Conservation (phyloP, 2,113 vertebrate species). For the Cyprinodon tularosa region DNA sequence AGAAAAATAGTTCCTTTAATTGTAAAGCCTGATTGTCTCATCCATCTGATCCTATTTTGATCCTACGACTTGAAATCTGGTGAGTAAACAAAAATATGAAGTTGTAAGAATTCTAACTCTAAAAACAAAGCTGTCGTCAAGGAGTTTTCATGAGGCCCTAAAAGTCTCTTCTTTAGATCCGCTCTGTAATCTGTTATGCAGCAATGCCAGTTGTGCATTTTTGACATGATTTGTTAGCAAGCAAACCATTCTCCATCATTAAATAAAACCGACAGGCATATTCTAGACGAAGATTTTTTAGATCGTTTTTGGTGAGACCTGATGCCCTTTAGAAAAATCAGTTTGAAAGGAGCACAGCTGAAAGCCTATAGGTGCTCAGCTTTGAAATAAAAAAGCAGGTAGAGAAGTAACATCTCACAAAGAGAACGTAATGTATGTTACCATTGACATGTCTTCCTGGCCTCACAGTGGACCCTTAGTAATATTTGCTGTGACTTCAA, state of each 20-base stretch:
- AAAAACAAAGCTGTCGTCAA: background rate
- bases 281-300: background rate
- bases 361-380: background rate
- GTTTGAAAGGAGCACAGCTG: constrained; percentile 16
- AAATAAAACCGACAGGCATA: background rate
- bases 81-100: background rate
- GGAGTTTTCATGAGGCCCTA: background rate
- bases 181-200: constrained; percentile 37
- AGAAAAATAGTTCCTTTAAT: constrained; percentile 17
- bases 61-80: background rate
- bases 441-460: background rate
- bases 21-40: constrained; percentile 42
- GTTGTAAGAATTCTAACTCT: background rate
- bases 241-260: constrained; percentile 11
- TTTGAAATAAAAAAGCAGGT: background rate
- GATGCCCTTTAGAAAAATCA: background rate
- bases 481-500: constrained; percentile 10
- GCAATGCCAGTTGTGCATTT: background rate
- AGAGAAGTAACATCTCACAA: constrained; percentile 18
- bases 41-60: background rate
- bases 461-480: constrained; percentile 30
- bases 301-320: background rate
- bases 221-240: constrained; percentile 9
- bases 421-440: background rate
- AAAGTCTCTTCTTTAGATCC: background rate